Evolutionary conservation across 2,888 invertebrate species (phyloP), one percentile per base, ranked within the genome.

Genomic region (Entomobrya multifasciata): DNA sequence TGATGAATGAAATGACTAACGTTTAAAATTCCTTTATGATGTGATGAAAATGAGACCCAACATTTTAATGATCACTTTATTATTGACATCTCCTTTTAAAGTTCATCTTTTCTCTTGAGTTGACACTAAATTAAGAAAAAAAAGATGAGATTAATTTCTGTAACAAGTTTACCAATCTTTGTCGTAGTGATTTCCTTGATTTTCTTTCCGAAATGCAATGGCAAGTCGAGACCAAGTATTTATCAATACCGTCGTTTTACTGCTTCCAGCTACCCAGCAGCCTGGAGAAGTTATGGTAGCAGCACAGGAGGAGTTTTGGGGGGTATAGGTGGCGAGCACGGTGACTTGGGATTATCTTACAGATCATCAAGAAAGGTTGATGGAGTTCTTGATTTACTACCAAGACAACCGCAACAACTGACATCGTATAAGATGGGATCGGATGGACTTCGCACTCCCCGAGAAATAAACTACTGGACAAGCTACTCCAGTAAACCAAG

Each of bases 301-400:
- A 11, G 11, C 13, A 13, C 22, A 22, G 44, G 41, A 44, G 67
- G 67, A 41, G 67, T 67, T 41, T 22, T 67, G 13, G 67, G 57
- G 10, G 57, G 67, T 1, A 20, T 67, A 1, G 67, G 67, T 3
- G 92, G 77, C 2, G 77, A 77, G 25, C 41, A 44, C 8, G 77
- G 77, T 4, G 77, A 60, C 44, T 15, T 77, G 22, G 15, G 49
- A 0, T 1, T 70, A 5, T 41, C 77, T 0, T 60, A 60, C 25
- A 20, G 41, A 15, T 77, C 60, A 44, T 41, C 67, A 1, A 5
- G 67, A 49, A 27, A 20, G 2, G 17, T 22, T 1, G 49, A 47
- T 5, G 13, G 20, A 67, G 44, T 6, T 15, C 10, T 1, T 3
- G 10, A 4, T 10, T 4, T 11, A 6, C 13, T 8, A 25, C 17